phyloP scores from a whole-genome alignment of 1,140 invertebrate genomes.

The Euura lappo region DNA sequence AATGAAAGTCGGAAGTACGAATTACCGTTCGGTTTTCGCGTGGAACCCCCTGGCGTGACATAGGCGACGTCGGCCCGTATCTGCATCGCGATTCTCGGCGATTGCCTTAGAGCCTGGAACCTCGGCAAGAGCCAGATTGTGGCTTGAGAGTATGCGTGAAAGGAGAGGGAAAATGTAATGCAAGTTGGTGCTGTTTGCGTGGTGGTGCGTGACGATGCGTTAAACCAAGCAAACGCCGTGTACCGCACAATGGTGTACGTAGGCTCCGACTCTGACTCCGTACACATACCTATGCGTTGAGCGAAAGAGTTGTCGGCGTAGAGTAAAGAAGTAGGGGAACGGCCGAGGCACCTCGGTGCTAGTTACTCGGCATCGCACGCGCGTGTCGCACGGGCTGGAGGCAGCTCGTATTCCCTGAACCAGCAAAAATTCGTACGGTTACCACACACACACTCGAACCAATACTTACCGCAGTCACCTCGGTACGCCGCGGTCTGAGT shows the following conservation, averaged over 20 bases:
- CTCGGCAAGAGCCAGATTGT: too few relatives aligned
- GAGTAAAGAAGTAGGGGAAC: not conserved
- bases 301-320: not conserved
- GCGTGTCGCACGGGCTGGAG: conserved; percentile 14
- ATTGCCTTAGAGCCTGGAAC: not conserved
- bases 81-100: not conserved
- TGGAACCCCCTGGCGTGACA: too few relatives aligned
- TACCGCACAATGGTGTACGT: not conserved
- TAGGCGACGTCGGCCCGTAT: too few relatives aligned
- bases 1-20: too few relatives aligned
- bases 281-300: conserved; percentile 2
- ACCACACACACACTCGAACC: too few relatives aligned
- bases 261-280: not conserved
- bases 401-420: not conserved
- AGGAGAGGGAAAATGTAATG: not conserved
- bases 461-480: too few relatives aligned
- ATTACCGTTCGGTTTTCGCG: too few relatives aligned
- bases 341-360: conserved; percentile 35
- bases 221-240: not conserved
- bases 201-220: not conserved
- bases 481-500: not conserved
- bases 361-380: conserved; percentile 45
- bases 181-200: not conserved
- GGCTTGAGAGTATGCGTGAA: not conserved
- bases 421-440: not conserved